A percentile compares a stretch with the other conserved stretches of the same genome.
phyloP scores from a whole-genome alignment of 2,888 invertebrate species.

The Hofmannophila pseudospretella region DNA sequence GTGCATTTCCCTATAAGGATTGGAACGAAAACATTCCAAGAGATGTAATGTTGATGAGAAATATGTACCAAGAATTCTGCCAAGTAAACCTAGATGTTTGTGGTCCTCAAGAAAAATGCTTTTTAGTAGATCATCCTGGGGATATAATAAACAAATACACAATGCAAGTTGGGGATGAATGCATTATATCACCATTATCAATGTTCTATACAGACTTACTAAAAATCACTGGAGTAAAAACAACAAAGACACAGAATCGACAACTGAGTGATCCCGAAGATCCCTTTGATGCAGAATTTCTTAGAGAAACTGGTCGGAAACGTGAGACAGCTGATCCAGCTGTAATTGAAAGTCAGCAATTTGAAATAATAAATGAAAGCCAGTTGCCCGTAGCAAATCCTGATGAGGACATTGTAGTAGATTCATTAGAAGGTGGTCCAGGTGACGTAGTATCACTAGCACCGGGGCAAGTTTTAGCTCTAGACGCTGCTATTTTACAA shows the following conservation, averaged over 20 bases:
- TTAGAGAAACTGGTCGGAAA: slow-evolving; percentile 89
- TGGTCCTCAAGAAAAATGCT: slow-evolving; percentile 90
- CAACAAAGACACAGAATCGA: slow-evolving; percentile 85
- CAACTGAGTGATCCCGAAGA: slow-evolving; percentile 90
- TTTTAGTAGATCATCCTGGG: slow-evolving; percentile 84
- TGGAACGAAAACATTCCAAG: slow-evolving; percentile 85
- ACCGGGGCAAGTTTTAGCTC: slow-evolving; percentile 88
- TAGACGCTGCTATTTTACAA: slow-evolving; percentile 94
- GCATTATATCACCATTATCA: slow-evolving; percentile 92
- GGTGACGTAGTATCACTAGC: slow-evolving; percentile 84
- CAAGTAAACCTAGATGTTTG: slow-evolving; percentile 94
- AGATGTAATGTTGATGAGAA: slow-evolving; percentile 88
- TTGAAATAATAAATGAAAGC: slow-evolving; percentile 70
- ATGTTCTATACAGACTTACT: slow-evolving; percentile 93
- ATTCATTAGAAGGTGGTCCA: slow-evolving; percentile 72
- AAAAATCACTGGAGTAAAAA: slow-evolving; percentile 88
- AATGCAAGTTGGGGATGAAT: slow-evolving; percentile 92
- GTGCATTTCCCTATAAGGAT: slow-evolving; percentile 92
- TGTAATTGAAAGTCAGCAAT: slow-evolving; percentile 61
- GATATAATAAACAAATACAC: slow-evolving; percentile 84
- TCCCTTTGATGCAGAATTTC: slow-evolving; percentile 94
- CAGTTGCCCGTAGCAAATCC: slow-evolving; percentile 63
- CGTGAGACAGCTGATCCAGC: slow-evolving; percentile 61
- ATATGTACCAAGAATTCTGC: slow-evolving; percentile 92
- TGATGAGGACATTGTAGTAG: slow-evolving; percentile 87